A percentile compares a stretch with the other conserved stretches of the same genome.
Evolutionary conservation across 2,113 vertebrate species (phyloP).

Genomic region (Diglossa brunneiventris): DNA sequence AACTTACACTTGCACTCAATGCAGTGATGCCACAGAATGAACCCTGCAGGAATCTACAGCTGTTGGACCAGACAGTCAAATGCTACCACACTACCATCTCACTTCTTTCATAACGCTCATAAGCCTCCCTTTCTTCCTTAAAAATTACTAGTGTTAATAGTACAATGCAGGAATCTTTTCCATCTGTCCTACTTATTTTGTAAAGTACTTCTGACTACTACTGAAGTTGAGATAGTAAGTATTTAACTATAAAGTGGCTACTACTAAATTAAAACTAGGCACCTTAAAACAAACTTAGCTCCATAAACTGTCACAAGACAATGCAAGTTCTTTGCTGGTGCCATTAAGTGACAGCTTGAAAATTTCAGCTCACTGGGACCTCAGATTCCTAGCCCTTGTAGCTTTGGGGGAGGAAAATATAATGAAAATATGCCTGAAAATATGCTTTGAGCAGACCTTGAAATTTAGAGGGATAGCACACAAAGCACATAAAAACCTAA

Average conservation of each 20-base stretch:
- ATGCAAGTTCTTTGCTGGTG: neutral
- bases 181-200: neutral
- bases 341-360: neutral
- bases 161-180: neutral
- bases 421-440: neutral
- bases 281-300: neutral
- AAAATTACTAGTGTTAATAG: neutral
- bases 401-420: neutral
- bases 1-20: neutral
- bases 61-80: neutral
- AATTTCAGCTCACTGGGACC: neutral
- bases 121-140: neutral
- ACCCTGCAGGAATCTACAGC: neutral
- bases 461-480: neutral
- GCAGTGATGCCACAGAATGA: neutral
- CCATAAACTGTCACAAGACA: neutral
- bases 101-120: rapidly evolving
- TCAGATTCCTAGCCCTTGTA: neutral
- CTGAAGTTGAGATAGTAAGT: neutral
- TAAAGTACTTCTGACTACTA: neutral
- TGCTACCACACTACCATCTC: neutral
- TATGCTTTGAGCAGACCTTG: neutral
- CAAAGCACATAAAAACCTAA: neutral
- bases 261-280: neutral
- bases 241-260: neutral